Base-by-base conservation (phyloP, 2,113 vertebrate species). In the Phasianus colchicus region DNA sequence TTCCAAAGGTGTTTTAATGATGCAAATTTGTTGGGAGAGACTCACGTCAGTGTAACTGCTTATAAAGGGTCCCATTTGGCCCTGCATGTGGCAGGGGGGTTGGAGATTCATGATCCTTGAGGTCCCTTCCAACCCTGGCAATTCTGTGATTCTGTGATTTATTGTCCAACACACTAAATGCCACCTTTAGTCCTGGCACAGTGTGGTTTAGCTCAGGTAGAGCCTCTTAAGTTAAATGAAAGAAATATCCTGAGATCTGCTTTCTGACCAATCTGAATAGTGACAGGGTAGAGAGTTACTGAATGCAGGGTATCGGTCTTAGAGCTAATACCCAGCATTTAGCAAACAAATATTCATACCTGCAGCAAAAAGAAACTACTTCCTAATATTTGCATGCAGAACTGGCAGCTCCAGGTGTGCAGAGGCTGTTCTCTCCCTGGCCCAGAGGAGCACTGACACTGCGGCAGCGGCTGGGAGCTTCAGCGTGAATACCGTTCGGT, bases 1-100 rank as follows among this genome's bases (percentile, higher is more conserved):
- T 94, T 95, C 88, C 90, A 91, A 72, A 94, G 93, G 80, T 97
- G 87, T 90, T 86, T 90, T 84, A 92, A 95, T 47, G 90, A 93
- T 83, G 88, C 88, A 91, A 61, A 95, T 96, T 93, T 91, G 89
- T 65, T 78, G 88, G 84, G 92, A 85, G 70, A 96, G 84, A 95
- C 67, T 89, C 83, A 70, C 9, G 12, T 89, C 88, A 86, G 83
- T 3, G 2, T 77, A 86, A 88, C 83, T 75, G 65, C 76, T 91
- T 94, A 86, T 34, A 81, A 96, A 91, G 36, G 87, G 79, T 73
- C 91, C 88, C 57, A 10, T 52, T n/a, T n/a, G n/a, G n/a, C n/a
- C n/a, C n/a, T n/a, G n/a, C n/a, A n/a, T n/a, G n/a, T n/a, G n/a
- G n/a, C n/a, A n/a, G n/a, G n/a, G n/a, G n/a, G n/a, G n/a, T n/a